Evolutionary conservation across 2,797 vertebrate species (phyloP), one percentile per base, ranked within the genome.

Genomic region (Sebastolobus altivelis): DNA sequence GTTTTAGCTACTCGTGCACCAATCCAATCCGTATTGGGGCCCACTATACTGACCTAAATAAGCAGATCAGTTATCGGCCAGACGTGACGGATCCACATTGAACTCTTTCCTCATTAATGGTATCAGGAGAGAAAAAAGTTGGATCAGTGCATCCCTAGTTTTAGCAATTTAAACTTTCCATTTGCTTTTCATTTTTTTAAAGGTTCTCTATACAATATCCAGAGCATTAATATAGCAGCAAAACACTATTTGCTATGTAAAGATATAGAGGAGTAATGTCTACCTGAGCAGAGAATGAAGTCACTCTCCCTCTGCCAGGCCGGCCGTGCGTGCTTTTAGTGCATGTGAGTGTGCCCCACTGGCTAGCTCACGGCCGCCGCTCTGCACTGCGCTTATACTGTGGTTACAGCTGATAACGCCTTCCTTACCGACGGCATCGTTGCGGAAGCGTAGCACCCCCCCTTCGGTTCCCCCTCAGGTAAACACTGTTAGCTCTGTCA

Each of bases 21-120:
- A n/a, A 10, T 58, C 54, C 8, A 5, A 29, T 72, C 20, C 4
- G 0, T 18, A 59, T 43, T 25, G 12, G 4, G 25, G 2, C 49
- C 6, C 7, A 16, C 27, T n/a, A 12, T 29, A 52, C 38, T 61
- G 60, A 40, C 20, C 69, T 58, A 56, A 77, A 59, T 71, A 38
- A 49, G 29, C 16, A 8, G 13, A 43, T 77, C 35, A 33, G 40
- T 37, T 54, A 40, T 70, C 6, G 2, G n/a, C 29, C 1, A 31
- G 13, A 22, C 8, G 12, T 22, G 0, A 68, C 12, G 8, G 14
- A 54, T 62, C 43, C 31, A 54, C 40, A 46, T 46, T 16, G 27
- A 49, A 38, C n/a, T n/a, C 22, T 63, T 65, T 35, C 18, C 38
- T 33, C 16, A 3, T 78, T 27, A 20, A 4, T 33, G 4, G 13